These are phyloP conservation scores for Lithophane socia DNA, from an alignment of 2,888 invertebrate species.

Conservation along the genomic window DNA sequence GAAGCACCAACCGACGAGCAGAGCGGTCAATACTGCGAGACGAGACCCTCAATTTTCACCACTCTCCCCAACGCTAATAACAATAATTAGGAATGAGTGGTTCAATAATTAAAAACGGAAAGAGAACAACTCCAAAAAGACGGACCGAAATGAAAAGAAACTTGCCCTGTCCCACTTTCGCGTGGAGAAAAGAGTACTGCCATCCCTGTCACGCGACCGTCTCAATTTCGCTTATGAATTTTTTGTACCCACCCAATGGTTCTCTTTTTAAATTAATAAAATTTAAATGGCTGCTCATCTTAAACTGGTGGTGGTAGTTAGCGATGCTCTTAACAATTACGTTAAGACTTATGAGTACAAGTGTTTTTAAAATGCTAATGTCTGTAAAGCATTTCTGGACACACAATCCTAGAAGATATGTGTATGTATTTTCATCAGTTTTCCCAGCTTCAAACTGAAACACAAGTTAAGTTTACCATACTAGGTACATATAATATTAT, in stretches of 20 bases:
- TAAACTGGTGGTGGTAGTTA: conserved; percentile 68
- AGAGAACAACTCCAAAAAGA: conserved; percentile 88
- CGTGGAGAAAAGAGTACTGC: conserved; percentile 64
- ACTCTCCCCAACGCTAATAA: conserved; percentile 90
- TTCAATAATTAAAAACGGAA: conserved; percentile 91
- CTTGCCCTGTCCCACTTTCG: conserved; percentile 73
- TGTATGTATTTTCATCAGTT: background rate
- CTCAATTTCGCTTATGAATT: conserved; percentile 84
- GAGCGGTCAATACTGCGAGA: conserved; percentile 88
- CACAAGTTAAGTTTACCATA: background rate
- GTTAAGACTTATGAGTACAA: conserved; percentile 36
- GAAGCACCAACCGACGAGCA: conserved; percentile 81
- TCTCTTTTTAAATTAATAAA: conserved; percentile 85
- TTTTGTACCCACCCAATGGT: conserved; percentile 74
- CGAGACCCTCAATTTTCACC: conserved; percentile 90
- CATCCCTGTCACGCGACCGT: conserved; percentile 75
- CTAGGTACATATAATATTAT: background rate
- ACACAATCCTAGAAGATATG: background rate
- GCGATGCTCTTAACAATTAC: conserved; percentile 63
- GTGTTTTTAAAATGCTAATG: conserved; percentile 8
- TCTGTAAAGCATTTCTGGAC: background rate
- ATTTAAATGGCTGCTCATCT: conserved; percentile 77
- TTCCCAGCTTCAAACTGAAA: background rate
- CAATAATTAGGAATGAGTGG: conserved; percentile 91
- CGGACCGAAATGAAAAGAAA: conserved; percentile 78